Conservation (phyloP, 2,797 vertebrate genomes). For the Aplochiton taeniatus region DNA sequence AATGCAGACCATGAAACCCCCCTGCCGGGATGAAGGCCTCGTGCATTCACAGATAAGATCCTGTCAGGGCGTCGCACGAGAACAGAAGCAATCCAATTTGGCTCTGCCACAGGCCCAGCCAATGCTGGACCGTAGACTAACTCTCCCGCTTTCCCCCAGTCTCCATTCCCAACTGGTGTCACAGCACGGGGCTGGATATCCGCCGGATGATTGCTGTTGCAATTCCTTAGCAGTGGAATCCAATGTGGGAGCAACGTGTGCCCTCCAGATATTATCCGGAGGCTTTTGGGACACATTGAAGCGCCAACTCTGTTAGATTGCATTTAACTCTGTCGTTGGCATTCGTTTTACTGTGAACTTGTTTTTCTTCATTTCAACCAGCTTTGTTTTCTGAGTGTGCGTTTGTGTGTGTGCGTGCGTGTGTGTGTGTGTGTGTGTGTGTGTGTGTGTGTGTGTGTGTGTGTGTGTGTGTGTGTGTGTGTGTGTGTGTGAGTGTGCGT, state of each 20-base stretch:
- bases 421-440: no score
- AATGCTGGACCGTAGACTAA: conserved; percentile 39
- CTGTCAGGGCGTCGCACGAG: conserved; percentile 7
- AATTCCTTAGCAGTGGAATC: conserved; percentile 36
- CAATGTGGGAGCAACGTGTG: conserved; percentile 19
- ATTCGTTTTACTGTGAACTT: background rate
- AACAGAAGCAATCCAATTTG: conserved; percentile 22
- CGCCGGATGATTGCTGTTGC: no score
- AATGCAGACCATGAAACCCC: background rate
- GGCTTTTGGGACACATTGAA: conserved; percentile 26
- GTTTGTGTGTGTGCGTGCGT: no score
- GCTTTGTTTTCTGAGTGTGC: background rate
- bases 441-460: background rate
- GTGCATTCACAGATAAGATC: conserved; percentile 22
- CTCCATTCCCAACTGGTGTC: background rate
- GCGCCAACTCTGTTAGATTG: conserved; percentile 17
- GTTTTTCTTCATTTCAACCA: background rate
- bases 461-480: background rate
- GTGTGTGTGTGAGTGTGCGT: background rate
- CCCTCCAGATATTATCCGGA: conserved; percentile 29
- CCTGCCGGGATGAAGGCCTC: background rate
- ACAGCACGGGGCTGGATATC: no score
- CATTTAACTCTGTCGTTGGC: conserved; percentile 4
- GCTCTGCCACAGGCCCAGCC: conserved; percentile 18
- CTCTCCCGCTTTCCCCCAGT: background rate